Conservation (phyloP, 2,888 invertebrate species). For the Operophtera brumata region DNA sequence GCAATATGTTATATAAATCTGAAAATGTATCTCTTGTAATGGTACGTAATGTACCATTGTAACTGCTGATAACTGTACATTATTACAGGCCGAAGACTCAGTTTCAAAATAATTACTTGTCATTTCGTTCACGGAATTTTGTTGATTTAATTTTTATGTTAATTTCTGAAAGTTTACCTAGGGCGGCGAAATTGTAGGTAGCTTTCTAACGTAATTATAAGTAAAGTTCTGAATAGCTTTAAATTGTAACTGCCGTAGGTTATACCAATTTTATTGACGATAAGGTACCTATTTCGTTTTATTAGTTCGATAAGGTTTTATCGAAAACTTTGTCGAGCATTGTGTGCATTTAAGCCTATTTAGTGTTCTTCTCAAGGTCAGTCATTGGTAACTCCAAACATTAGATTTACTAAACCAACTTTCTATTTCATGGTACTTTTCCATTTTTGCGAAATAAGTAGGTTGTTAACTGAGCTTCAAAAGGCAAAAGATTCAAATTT, state of each 20-base stretch:
- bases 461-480: not conserved
- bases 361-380: no score
- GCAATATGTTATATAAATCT: not conserved
- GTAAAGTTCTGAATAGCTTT: constrained; percentile 16
- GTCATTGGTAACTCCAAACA: no score
- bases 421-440: no score
- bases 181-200: constrained; percentile 29
- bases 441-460: not conserved
- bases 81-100: constrained; percentile 51
- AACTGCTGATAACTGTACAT: constrained; percentile 35
- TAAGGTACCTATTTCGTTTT: not conserved
- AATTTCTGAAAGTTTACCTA: constrained; percentile 40
- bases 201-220: constrained; percentile 29
- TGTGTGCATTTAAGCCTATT: no score
- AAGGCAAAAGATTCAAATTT: not conserved
- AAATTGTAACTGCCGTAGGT: constrained; percentile 19
- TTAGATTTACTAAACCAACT: no score
- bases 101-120: constrained; percentile 63
- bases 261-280: constrained; percentile 16
- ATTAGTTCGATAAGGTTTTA: no score
- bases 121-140: constrained; percentile 49
- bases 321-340: no score
- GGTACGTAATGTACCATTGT: not conserved
- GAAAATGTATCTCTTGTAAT: not conserved
- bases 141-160: constrained; percentile 54